Evolutionary conservation across 2,113 vertebrate genomes (phyloP).

Genomic region (Puffinus mauretanicus): DNA sequence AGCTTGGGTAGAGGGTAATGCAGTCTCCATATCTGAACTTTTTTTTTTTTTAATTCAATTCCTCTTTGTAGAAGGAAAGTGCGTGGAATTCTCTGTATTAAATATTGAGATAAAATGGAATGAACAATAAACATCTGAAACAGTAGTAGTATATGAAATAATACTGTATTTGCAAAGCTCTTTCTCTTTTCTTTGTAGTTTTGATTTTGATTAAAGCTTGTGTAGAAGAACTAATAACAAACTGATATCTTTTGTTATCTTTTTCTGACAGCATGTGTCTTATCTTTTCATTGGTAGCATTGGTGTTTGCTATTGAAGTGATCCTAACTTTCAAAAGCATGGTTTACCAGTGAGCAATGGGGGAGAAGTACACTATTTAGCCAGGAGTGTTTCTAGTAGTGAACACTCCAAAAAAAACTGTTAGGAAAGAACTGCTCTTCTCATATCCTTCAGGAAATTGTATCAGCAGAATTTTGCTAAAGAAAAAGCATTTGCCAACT

Average conservation of each 20-base stretch:
- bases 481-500: neutral
- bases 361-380: neutral
- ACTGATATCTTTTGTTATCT: too few relatives aligned
- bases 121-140: neutral
- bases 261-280: neutral
- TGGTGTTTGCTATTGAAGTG: neutral
- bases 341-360: neutral
- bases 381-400: neutral
- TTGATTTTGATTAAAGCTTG: neutral
- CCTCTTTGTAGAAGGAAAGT: neutral
- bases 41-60: neutral
- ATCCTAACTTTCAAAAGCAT: neutral
- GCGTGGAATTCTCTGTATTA: neutral
- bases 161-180: neutral
- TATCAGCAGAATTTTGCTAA: neutral
- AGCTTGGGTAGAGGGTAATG: neutral
- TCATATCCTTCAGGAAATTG: neutral
- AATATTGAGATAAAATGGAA: neutral
- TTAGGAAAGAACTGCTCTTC: neutral
- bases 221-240: too few relatives aligned
- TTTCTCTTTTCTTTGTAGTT: neutral
- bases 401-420: neutral
- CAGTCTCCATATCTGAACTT: neutral
- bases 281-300: neutral
- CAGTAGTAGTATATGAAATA: neutral